phyloP scores from a whole-genome alignment of 2,888 invertebrate species.

The Phalera bucephala region DNA sequence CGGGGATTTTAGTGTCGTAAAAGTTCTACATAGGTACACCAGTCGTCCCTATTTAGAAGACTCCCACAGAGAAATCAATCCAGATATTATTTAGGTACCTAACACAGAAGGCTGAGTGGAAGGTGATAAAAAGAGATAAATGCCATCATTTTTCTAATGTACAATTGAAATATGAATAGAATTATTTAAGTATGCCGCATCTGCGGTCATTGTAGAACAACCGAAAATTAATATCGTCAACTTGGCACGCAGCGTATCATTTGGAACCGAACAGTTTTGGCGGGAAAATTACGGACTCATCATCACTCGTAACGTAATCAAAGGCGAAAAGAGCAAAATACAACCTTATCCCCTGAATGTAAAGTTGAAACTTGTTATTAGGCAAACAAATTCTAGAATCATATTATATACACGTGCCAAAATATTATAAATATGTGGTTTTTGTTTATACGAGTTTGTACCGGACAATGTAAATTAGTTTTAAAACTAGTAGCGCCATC shows the following conservation, averaged over 20 bases:
- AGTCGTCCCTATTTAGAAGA: too few relatives aligned
- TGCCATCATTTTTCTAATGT: neutral
- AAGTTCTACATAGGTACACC: too few relatives aligned
- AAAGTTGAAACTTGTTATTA: neutral
- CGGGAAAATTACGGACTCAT: slow-evolving; percentile 61
- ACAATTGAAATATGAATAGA: too few relatives aligned
- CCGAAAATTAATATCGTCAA: too few relatives aligned
- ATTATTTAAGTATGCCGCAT: too few relatives aligned
- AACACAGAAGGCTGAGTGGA: too few relatives aligned
- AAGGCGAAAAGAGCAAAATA: slow-evolving; percentile 10
- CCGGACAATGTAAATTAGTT: neutral
- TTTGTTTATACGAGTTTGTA: neutral
- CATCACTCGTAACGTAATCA: slow-evolving; percentile 25
- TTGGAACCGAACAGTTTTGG: slow-evolving; percentile 59
- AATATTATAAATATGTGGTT: neutral
- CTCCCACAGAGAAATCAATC: too few relatives aligned
- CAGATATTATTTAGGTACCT: too few relatives aligned
- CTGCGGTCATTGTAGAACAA: slow-evolving; percentile 49
- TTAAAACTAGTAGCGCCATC: slow-evolving; percentile 22
- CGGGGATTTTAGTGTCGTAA: too few relatives aligned
- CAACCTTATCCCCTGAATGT: neutral
- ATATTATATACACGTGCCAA: slow-evolving; percentile 8
- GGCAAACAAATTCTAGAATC: too few relatives aligned
- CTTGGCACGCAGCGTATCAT: slow-evolving; percentile 60
- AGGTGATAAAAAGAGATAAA: neutral